Base-by-base conservation (phyloP, 2,113 vertebrate species). In the Hepsetus odoe region DNA sequence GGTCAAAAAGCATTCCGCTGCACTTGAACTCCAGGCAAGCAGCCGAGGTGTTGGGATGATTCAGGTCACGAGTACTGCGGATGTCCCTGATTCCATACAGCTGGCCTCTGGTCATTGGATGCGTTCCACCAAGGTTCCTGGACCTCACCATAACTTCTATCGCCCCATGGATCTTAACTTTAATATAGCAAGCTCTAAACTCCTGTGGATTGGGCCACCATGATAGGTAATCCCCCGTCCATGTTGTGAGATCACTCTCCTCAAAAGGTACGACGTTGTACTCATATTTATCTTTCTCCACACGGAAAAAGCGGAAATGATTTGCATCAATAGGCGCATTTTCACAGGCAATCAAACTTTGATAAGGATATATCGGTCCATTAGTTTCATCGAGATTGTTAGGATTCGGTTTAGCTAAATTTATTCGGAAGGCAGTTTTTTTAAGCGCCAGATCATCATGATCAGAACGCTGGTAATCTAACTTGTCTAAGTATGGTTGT, bases 141-240 rank as follows among this genome's bases (percentile, higher is more conserved):
- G 98, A 94, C 65, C 98, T 90, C 32, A 99, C 91, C 96, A 98
- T 96, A 61, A 97, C 94, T 85, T 99, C 97, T 72, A 90, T 94
- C 0, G 93, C 94, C 2, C 98, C 98, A 0, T 93, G 92, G 18
- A 99, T 91, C 86, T 83, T 94, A 61, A 99, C 93, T 81, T 99
- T 99, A 84, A 99, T 95, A 83, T 90, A 99, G 75, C 98, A 99
- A 44, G 98, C 97, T 22, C 98, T 92, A 86, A 99, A 99, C 82
- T 98, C 98, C 84, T 99, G 98, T 0, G 98, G 98, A 81, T 98
- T 98, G 44, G 98, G 98, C 97, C 98, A 99, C 98, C 97, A 99
- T 1, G 97, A 93, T 7, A 98, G 90, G 82, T 98, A 96, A 72
- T 99, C 94, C 0, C 96, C 92, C 0, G 93, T 96, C 98, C 98